Evolutionary conservation across 1,140 invertebrate genomes (phyloP), one percentile per base, ranked within the genome.

Genomic region (Neotoxoptera formosana): DNA sequence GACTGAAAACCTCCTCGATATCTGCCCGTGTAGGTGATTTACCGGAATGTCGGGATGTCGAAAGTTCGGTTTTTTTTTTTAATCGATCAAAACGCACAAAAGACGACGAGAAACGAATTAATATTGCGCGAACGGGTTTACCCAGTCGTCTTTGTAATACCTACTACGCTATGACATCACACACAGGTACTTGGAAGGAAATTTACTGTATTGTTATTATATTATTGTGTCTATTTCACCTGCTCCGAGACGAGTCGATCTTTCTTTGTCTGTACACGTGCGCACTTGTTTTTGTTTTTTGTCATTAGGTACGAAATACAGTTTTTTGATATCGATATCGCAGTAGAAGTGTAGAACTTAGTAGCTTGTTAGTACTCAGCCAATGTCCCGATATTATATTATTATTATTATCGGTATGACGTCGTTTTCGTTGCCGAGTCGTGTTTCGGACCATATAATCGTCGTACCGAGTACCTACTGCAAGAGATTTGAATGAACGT

Each of bases 401-500:
- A 76, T 76, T 67, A 67, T 30, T 76, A 76, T 76, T 76, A n/a
- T 67, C 7, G 60, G 30, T n/a, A n/a, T 23, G 7, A 56, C n/a
- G n/a, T n/a, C n/a, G n/a, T n/a, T n/a, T n/a, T n/a, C n/a, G n/a
- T n/a, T 76, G n/a, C 60, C 6, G 60, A 76, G 14, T 67, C 30
- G 56, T 47, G 41, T 21, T 41, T n/a, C n/a, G 87, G n/a, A 9
- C n/a, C 30, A 56, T 11, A 25, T 56, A 90, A 34, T 25, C 36
- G 23, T 90, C 36, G 36, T n/a, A 90, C 23, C 51, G 17, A 53
- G 36, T 83, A 53, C 48, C 7, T 14, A 41, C 36, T 6, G 25
- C 25, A 30, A 90, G 89, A 90, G 89, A 90, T 45, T 90, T 90
- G 56, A 90, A 90, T 90, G 89, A 90, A 90, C 53, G 89, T 36